A percentile compares a stretch with the other conserved stretches of the same genome.
Evolutionary conservation across 2,888 invertebrate genomes (phyloP).

Genomic region (Drosophila niveifrons): DNA sequence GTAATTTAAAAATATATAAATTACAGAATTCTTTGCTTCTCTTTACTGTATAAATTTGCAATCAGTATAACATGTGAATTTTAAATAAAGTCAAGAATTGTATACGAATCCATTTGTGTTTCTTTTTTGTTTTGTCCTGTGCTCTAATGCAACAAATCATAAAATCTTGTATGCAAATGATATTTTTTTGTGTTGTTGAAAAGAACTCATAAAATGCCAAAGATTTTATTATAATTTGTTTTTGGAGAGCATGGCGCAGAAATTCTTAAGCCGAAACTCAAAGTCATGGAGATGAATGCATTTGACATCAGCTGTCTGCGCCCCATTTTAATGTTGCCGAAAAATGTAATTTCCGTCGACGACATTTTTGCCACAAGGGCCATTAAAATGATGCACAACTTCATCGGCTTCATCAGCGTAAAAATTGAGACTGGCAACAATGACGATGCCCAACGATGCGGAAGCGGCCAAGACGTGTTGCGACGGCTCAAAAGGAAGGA

Average conservation of each 20-base stretch:
- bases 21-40: too few species aligned
- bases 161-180: constrained; percentile 82
- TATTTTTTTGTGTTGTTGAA: constrained; percentile 55
- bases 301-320: constrained; percentile 75
- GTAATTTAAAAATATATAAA: too few species aligned
- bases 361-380: constrained; percentile 59
- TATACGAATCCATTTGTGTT: background rate
- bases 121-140: background rate
- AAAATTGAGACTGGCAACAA: constrained; percentile 56
- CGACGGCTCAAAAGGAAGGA: constrained; percentile 10
- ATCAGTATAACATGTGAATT: background rate
- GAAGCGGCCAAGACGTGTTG: constrained; percentile 35
- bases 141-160: constrained; percentile 43
- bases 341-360: constrained; percentile 81
- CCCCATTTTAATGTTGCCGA: constrained; percentile 78
- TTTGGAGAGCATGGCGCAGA: constrained; percentile 26
- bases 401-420: constrained; percentile 70
- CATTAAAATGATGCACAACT: constrained; percentile 74
- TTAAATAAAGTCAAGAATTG: background rate
- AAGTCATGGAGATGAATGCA: constrained; percentile 39
- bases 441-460: constrained; percentile 44
- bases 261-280: constrained; percentile 32
- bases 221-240: constrained; percentile 74
- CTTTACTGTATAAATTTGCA: background rate
- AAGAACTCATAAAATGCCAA: constrained; percentile 68